Conservation (phyloP, 2,888 invertebrate genomes). For the Dryobotodes eremita region DNA sequence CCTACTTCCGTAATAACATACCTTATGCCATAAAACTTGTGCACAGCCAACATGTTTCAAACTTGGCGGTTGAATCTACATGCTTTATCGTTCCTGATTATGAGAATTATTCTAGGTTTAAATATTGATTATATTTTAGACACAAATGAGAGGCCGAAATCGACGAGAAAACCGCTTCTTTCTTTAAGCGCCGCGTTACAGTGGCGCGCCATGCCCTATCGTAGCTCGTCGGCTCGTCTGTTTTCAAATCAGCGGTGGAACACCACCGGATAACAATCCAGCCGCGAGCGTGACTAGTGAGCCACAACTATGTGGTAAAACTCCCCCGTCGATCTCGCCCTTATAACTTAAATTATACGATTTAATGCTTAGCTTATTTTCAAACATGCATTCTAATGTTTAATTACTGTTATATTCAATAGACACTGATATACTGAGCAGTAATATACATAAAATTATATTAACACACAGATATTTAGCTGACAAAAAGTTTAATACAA, state of each 20-base stretch:
- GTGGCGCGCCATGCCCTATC: not conserved
- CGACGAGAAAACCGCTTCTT: not conserved
- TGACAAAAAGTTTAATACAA: not conserved
- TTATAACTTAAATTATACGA: not conserved
- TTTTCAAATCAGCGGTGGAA: not conserved
- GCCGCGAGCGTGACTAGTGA: no score
- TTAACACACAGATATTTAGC: not conserved
- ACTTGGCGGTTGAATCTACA: not conserved
- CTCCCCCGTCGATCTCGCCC: slow-evolving; percentile 1
- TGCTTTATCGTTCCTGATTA: not conserved
- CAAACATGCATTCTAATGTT: slow-evolving; percentile 14
- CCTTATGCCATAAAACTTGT: not conserved
- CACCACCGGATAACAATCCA: no score
- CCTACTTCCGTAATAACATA: slow-evolving; percentile 1
- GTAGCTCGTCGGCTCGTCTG: not conserved
- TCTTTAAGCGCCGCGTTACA: not conserved
- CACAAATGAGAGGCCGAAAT: slow-evolving; percentile 21
- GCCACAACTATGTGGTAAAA: not conserved
- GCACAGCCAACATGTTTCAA: slow-evolving; percentile 1
- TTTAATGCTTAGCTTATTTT: slow-evolving; percentile 7
- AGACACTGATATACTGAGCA: not conserved
- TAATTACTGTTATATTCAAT: slow-evolving; percentile 9
- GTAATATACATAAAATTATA: not conserved
- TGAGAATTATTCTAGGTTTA: slow-evolving; percentile 15
- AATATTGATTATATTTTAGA: slow-evolving; percentile 29